Evolutionary conservation across 1,140 invertebrate genomes (phyloP).

Genomic region (Drusus annulatus): DNA sequence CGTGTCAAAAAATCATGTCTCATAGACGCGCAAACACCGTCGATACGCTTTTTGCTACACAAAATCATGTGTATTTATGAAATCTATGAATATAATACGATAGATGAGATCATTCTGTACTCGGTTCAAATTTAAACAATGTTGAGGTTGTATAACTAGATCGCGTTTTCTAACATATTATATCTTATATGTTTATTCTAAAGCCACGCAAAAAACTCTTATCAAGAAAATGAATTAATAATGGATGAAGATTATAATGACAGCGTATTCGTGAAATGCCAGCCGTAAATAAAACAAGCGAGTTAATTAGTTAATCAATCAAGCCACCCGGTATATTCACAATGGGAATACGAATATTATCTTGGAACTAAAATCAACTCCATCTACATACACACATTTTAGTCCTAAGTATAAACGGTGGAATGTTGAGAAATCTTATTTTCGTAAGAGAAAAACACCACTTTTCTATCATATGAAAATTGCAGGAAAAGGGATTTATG

Average conservation of each 20-base stretch:
- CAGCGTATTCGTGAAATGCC: constrained; percentile 21
- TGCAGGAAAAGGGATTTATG: too few species aligned
- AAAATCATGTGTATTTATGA: background rate
- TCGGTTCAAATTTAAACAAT: too few species aligned
- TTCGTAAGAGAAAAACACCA: too few species aligned
- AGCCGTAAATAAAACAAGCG: background rate
- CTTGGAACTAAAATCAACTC: background rate
- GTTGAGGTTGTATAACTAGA: too few species aligned
- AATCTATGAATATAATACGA: too few species aligned
- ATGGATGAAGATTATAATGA: constrained; percentile 6
- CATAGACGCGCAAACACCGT: constrained; percentile 4
- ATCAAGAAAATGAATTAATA: constrained; percentile 1
- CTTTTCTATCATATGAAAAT: too few species aligned
- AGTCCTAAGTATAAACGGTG: background rate
- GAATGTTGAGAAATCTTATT: too few species aligned
- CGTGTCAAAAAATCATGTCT: background rate
- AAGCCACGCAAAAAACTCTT: too few species aligned
- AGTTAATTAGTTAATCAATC: constrained; percentile 27
- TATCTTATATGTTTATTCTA: too few species aligned
- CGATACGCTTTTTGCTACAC: background rate
- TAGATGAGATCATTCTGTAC: too few species aligned
- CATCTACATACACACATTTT: background rate
- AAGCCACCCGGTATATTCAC: background rate
- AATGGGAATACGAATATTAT: too few species aligned
- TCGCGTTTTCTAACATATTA: too few species aligned